Evolutionary conservation across 2,113 vertebrate species (phyloP).

Genomic region (Myanophis thanlyinensis): DNA sequence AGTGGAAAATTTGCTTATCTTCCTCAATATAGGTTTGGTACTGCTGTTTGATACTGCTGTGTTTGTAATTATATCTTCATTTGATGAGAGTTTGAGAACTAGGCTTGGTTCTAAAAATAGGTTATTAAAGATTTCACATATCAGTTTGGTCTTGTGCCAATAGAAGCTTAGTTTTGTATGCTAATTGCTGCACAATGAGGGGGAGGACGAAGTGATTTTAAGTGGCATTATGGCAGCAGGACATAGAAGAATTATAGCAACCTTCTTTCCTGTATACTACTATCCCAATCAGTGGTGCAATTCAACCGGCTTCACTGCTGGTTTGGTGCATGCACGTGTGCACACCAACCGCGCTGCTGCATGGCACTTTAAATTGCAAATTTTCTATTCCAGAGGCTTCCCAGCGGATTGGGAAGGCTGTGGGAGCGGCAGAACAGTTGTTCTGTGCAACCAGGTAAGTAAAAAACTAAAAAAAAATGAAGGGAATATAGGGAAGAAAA

Average conservation of each 20-base stretch:
- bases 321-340: no score
- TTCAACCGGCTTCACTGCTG: no score
- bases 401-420: no score
- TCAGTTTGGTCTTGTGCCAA: background rate
- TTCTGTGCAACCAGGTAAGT: no score
- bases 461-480: no score
- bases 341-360: no score
- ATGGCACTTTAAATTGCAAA: no score
- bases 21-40: conserved; percentile 36
- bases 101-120: background rate
- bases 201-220: background rate
- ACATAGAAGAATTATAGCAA: background rate
- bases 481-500: no score
- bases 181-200: background rate
- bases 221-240: background rate
- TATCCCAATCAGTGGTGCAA: no score
- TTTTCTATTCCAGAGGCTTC: no score
- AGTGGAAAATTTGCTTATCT: conserved; percentile 59
- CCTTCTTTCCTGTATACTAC: background rate
- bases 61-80: conserved; percentile 25
- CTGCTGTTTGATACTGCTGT: conserved; percentile 3
- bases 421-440: no score
- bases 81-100: background rate
- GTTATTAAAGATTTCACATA: background rate
- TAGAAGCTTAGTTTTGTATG: background rate